Percentiles rank a stretch among this genome's conserved stretches.
phyloP scores from a whole-genome alignment of 23 tunicate genomes.

The Trididemnum miniatum region DNA sequence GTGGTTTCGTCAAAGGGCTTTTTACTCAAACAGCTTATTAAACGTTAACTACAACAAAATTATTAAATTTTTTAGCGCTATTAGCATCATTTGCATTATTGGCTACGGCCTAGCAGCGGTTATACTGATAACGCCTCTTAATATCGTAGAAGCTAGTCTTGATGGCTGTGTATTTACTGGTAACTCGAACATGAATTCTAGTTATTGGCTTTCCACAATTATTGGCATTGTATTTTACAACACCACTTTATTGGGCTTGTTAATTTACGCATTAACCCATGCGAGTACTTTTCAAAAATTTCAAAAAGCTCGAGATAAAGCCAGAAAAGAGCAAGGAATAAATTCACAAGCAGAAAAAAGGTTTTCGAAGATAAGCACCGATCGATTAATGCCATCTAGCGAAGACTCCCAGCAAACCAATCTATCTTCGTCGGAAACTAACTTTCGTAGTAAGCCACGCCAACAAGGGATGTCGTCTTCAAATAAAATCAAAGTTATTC shows the following conservation, averaged over 20 bases:
- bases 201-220: background rate
- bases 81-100: conserved; percentile 30
- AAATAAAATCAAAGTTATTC: conserved; percentile 8
- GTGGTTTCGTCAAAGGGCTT: conserved; percentile 57
- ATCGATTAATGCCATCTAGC: no score
- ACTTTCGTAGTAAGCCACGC: background rate
- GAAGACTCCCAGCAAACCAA: background rate
- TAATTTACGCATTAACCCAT: conserved; percentile 39
- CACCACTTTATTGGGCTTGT: conserved; percentile 25
- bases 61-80: conserved; percentile 28
- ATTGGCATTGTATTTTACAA: conserved; percentile 32
- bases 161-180: conserved; percentile 31
- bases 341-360: background rate
- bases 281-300: no score
- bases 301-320: background rate
- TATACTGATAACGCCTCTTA: conserved; percentile 11
- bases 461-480: background rate
- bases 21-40: conserved; percentile 47
- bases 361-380: no score
- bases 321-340: background rate
- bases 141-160: background rate
- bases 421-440: background rate
- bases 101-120: background rate
- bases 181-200: background rate
- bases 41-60: conserved; percentile 17